Evolutionary conservation across 2,113 vertebrate genomes (phyloP), one percentile per base, ranked within the genome.

Genomic region (Dendrocopos noguchii): DNA sequence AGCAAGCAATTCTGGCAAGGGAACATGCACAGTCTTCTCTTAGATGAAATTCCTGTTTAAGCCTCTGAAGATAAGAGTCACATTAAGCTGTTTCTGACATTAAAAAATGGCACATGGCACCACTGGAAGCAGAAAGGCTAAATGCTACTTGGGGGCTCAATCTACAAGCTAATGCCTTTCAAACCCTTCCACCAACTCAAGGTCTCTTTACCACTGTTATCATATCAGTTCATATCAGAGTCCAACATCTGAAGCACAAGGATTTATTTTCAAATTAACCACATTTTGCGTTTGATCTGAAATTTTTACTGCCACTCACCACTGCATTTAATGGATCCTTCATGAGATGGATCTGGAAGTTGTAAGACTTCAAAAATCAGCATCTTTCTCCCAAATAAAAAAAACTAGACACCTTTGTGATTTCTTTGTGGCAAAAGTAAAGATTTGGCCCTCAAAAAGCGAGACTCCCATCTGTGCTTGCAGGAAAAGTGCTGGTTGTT

Each of bases 41-140:
- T 33, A 72, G 31, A 50, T 24, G 52, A 90, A 94, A 95, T 75
- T 86, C 92, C 91, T 81, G 36, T 33, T 70, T 80, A 60, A 91
- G 15, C 60, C 78, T 85, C 87, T 72, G 27, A 90, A 88, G 90
- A 93, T 83, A 94, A 91, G 53, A 89, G 36, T 15, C 73, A 87
- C 87, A 90, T 68, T 34, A 80, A 87, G 28, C 42, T 73, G 34
- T 16, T 88, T 18, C 73, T 89, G 64, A 29, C 31, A 34, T 57
- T 90, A 63, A 89, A 89, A 85, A 85, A 63, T 44, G 57, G 66
- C 47, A 67, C 34, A 80, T 29, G 52, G 60, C 78, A 87, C 36
- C 44, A 39, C 3, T 80, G 60, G 44, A 80, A 79, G 60, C 3
- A 93, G 31, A 80, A 85, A 78, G 57, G 36, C 31, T 66, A 85